phyloP scores from a whole-genome alignment of 1,140 invertebrate species.

The Telenomus remus region DNA sequence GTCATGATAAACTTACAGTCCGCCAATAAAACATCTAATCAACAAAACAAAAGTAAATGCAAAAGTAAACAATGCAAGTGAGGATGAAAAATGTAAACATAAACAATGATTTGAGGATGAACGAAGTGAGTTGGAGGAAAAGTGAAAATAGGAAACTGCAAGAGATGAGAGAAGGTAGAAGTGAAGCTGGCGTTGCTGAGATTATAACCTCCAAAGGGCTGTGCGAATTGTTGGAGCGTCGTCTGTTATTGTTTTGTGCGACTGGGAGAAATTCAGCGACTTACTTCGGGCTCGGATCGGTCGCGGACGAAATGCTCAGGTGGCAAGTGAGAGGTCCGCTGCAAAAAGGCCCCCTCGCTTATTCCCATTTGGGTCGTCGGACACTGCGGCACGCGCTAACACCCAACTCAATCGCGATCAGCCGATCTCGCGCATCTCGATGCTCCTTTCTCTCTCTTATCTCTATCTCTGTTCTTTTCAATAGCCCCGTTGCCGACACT shows the following conservation, averaged over 20 bases:
- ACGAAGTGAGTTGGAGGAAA: not conserved
- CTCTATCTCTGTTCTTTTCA: not conserved
- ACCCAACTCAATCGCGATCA: conserved; percentile 6
- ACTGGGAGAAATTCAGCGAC: not conserved
- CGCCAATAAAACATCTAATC: too few species aligned
- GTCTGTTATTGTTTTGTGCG: not conserved
- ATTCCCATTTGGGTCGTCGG: conserved; percentile 26
- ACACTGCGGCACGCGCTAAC: conserved; percentile 15
- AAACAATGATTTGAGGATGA: not conserved
- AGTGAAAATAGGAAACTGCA: not conserved
- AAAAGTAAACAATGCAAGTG: too few species aligned
- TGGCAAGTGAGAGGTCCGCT: conserved; percentile 25
- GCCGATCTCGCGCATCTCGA: conserved; percentile 18
- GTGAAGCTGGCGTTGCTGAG: conserved; percentile 9
- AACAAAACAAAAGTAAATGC: too few species aligned
- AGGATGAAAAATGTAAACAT: too few species aligned
- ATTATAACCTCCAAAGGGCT: conserved; percentile 26
- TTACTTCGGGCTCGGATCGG: not conserved
- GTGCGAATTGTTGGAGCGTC: not conserved
- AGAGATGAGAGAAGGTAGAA: not conserved
- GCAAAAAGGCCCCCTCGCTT: conserved; percentile 32
- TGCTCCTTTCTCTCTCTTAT: too few species aligned
- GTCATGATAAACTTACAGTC: too few species aligned
- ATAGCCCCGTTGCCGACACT: not conserved
- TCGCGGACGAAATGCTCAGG: conserved; percentile 19